phyloP scores from a whole-genome alignment of 2,888 invertebrate species.

The Craniophora ligustri region DNA sequence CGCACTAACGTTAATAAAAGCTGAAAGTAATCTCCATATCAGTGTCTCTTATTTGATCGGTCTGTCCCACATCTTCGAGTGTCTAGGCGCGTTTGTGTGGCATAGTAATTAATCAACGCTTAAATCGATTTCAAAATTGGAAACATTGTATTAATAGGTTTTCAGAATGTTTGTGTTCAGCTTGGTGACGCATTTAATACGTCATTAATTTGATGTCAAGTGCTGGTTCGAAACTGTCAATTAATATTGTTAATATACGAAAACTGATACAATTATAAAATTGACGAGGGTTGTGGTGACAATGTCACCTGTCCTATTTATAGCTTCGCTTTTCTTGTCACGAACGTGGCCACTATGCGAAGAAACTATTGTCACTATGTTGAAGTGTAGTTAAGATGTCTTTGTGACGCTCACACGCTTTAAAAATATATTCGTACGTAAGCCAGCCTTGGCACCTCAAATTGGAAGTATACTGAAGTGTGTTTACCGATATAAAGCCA shows the following conservation, averaged over 20 bases:
- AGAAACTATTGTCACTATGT: slow-evolving; percentile 32
- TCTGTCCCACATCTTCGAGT: too few species aligned
- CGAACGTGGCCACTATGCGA: slow-evolving; percentile 9
- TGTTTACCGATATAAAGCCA: slow-evolving; percentile 9
- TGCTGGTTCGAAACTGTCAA: slow-evolving; percentile 11
- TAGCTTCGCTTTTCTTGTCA: slow-evolving; percentile 18
- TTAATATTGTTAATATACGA: slow-evolving; percentile 4
- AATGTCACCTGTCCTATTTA: slow-evolving; percentile 37
- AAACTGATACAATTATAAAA: slow-evolving; percentile 12
- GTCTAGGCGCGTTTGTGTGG: too few species aligned
- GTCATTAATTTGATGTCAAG: slow-evolving; percentile 3
- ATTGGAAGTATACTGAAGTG: slow-evolving; percentile 21
- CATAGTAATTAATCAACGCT: too few species aligned
- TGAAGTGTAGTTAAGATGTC: slow-evolving; percentile 27
- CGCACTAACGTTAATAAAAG: too few species aligned
- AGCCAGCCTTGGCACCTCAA: slow-evolving; percentile 31
- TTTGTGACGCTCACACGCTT: slow-evolving; percentile 18
- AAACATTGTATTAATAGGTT: background rate
- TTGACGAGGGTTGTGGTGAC: slow-evolving; percentile 19
- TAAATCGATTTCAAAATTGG: background rate
- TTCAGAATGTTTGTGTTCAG: too few species aligned
- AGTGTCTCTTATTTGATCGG: too few species aligned
- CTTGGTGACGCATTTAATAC: too few species aligned
- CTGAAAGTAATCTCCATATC: too few species aligned
- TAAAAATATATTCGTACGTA: slow-evolving; percentile 15